Conservation (phyloP, 2,797 vertebrate species). For the Bufotes viridis region DNA sequence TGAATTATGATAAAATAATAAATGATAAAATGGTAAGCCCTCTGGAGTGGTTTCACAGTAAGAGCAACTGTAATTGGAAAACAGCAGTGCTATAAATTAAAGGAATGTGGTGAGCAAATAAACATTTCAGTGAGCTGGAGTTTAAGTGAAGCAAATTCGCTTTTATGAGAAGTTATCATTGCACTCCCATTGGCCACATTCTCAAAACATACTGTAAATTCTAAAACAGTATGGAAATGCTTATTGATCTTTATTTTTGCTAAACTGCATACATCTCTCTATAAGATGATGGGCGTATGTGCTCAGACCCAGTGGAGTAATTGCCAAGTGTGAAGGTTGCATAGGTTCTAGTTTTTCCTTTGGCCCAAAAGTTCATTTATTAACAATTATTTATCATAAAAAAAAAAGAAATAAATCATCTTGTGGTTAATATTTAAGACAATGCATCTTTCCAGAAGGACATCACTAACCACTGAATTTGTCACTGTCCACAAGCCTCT, state of each 20-base stretch:
- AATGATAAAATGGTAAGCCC: not conserved
- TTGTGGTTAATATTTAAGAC: not conserved
- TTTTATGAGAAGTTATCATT: not conserved
- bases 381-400: conserved; percentile 14
- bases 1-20: not conserved
- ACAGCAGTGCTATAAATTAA: not conserved
- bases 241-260: not conserved
- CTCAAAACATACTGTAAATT: not conserved
- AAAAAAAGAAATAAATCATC: conserved; percentile 23
- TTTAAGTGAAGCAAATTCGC: not conserved
- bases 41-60: not conserved
- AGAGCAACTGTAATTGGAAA: not conserved
- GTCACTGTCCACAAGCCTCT: not conserved
- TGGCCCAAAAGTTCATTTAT: conserved; percentile 2
- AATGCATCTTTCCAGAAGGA: conserved; percentile 4
- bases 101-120: not conserved
- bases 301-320: not conserved
- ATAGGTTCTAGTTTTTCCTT: not conserved
- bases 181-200: not conserved
- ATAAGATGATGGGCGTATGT: not conserved
- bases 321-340: conserved; percentile 2
- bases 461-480: conserved; percentile 17
- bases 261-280: not conserved
- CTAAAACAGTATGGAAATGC: not conserved
- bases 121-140: not conserved